Base-by-base conservation (phyloP, 2,797 vertebrate genomes). In the Lepilemur ruficaudatus region DNA sequence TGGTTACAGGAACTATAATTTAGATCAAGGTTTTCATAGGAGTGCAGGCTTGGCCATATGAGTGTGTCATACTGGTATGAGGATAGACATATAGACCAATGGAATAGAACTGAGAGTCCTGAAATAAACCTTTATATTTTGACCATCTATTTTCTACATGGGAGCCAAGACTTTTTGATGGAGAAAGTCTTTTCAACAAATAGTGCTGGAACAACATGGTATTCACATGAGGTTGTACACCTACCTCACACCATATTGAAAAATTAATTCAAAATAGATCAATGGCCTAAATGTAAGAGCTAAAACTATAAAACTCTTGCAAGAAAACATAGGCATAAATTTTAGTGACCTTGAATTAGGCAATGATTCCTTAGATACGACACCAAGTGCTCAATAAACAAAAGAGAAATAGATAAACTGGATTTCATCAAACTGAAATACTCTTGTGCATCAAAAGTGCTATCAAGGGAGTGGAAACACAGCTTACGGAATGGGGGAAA, bases 401-500 rank as follows among this genome's bases (percentile, higher is more conserved):
- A 76, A 82, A 76, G 17, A n/a, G 41, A 95, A 91, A 81, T 46
- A 61, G 25, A 70, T 78, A 79, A 82, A 73, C 41, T 92, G 18
- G 4, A 76, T 18, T 43, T 43, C 5, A 61, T 55, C 28, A 90
- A 81, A 72, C 48, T 79, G 41, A 84, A 84, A 84, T 73, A 17
- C 6, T 78, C 38, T 78, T 84, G 28, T 63, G 18, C 28, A 69
- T 35, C 32, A 78, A 95, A 81, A 90, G 18, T 4, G 87, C 25
- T 48, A 20, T 81, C 48, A 91, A 93, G n/a, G 81, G 28, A 95
- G 48, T 88, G 17, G 94, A 95, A 79, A 80, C 35, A n/a, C 32
- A 78, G 73, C 38, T 50, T 30, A 89, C 17, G 84, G 32, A 70
- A 88, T 50, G 2, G 23, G 23, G 41, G 30, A 25, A 95, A 91